Evolutionary conservation across 2,797 vertebrate species (phyloP), one percentile per base, ranked within the genome.

Genomic region (Chrosomus eos): DNA sequence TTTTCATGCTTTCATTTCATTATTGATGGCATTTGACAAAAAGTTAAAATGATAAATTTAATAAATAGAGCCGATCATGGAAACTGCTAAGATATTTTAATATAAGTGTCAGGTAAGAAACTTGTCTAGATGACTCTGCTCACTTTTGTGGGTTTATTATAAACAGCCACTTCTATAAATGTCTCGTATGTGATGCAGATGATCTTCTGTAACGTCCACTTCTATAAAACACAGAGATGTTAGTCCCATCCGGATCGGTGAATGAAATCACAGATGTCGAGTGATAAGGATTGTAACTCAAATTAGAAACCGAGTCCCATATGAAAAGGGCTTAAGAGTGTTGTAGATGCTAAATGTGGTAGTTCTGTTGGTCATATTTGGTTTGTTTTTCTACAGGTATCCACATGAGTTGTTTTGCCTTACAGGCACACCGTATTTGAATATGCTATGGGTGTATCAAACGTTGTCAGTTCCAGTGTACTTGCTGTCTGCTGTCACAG

Each of bases 391-490:
- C 81, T 89, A 73, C 92, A 99, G 98, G 88, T 98, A 99, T 78
- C 96, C 97, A 19, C 94, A 97, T 5, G 95, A 94, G 82, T 95
- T 99, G 90, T 88, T 99, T 86, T 91, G 94, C 76, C 91, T 94
- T 14, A 90, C 93, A 80, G 95, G 93, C 19, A 95, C 89, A 38
- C 94, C 95, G 5, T 97, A 96, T 10, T 68, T 72, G 3, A 2
- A 89, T 85, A 89, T 98, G 93, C 91, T 97, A 23, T 97, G 97
- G 97, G 93, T 91, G 6, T 95, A 96, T 70, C 96, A 98, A 90
- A 96, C 97, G 0, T 89, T 97, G 5, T 95, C 95, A 92, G 96
- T 99, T 92, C 95, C 85, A 0, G 48, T 98, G 7, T 98, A 98
- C 85, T 90, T 96, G 28, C 89, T 97, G 85, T 96, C 96, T n/a